phyloP scores from a whole-genome alignment of 2,888 invertebrate species.

The Lasioglossum villosulum region DNA sequence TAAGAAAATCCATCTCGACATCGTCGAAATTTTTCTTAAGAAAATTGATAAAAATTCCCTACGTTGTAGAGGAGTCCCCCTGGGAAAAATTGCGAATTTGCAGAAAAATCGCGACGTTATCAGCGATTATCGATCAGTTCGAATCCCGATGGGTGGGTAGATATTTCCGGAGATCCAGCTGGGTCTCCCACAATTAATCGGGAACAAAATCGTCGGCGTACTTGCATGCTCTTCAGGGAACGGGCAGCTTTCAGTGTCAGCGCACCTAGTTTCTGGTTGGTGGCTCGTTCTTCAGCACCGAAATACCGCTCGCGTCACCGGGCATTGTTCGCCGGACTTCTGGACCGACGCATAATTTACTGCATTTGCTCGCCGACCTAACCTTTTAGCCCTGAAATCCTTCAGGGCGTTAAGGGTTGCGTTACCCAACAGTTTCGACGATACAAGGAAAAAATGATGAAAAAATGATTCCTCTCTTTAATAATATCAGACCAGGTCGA shows the following conservation, averaged over 20 bases:
- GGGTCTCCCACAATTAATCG: constrained; percentile 40
- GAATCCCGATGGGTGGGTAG: not conserved
- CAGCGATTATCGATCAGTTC: not conserved
- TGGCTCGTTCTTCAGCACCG: constrained; percentile 64
- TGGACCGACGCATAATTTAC: constrained; percentile 65
- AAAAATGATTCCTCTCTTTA: too few relatives aligned
- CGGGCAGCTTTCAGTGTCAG: constrained; percentile 39
- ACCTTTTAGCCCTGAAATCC: constrained; percentile 24
- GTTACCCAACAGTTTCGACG: not conserved
- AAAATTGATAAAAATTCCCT: not conserved
- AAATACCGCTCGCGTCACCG: constrained; percentile 70
- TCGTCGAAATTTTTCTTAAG: not conserved
- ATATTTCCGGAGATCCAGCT: not conserved
- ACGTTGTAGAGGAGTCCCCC: not conserved
- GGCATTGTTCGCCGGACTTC: constrained; percentile 67
- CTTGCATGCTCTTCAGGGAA: constrained; percentile 32
- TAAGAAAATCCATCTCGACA: not conserved
- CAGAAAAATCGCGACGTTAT: not conserved
- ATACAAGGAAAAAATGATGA: not conserved
- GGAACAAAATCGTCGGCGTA: constrained; percentile 42
- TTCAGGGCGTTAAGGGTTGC: not conserved
- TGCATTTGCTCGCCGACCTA: constrained; percentile 57
- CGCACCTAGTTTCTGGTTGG: constrained; percentile 44
- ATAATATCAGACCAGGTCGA: too few relatives aligned
- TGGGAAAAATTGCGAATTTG: not conserved